Evolutionary conservation across 2,797 vertebrate genomes (phyloP).

Genomic region (Chiropotes sagulatus): DNA sequence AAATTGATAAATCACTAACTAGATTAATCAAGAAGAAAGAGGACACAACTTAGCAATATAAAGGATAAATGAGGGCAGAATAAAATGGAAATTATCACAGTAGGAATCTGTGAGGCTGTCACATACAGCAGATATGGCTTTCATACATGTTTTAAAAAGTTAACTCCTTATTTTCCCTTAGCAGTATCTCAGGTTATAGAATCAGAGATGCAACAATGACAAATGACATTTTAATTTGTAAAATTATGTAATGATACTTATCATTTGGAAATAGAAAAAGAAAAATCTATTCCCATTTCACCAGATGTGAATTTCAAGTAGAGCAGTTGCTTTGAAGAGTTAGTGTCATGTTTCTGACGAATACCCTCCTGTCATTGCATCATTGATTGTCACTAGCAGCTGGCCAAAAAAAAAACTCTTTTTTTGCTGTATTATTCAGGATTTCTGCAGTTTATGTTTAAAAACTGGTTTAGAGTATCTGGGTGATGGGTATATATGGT

Average conservation of each 20-base stretch:
- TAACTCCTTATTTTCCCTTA: constrained; percentile 41
- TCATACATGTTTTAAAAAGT: constrained; percentile 36
- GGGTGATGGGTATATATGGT: constrained; percentile 68
- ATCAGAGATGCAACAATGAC: constrained; percentile 65
- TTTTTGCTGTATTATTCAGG: constrained; percentile 29
- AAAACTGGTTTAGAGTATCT: constrained; percentile 75
- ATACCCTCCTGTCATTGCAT: background rate
- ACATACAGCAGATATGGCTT: constrained; percentile 66
- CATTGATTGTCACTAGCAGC: background rate
- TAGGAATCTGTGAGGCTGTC: constrained; percentile 52
- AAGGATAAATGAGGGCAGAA: background rate
- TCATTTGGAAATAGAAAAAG: constrained; percentile 59
- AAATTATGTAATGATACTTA: constrained; percentile 69
- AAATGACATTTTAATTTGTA: constrained; percentile 72
- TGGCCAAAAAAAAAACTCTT: constrained; percentile 3
- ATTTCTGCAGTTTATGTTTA: constrained; percentile 69
- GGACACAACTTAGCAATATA: background rate
- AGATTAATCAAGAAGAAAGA: background rate
- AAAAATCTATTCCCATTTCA: constrained; percentile 64
- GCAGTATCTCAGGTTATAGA: constrained; percentile 72
- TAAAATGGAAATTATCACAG: too few relatives aligned
- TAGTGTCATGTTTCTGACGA: constrained; percentile 61
- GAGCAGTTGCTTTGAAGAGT: constrained; percentile 58
- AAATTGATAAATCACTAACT: background rate
- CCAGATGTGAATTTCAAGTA: constrained; percentile 69